Evolutionary conservation across 1,140 invertebrate genomes (phyloP), one percentile per base, ranked within the genome.

Genomic region (Gonatopus flavifemur): DNA sequence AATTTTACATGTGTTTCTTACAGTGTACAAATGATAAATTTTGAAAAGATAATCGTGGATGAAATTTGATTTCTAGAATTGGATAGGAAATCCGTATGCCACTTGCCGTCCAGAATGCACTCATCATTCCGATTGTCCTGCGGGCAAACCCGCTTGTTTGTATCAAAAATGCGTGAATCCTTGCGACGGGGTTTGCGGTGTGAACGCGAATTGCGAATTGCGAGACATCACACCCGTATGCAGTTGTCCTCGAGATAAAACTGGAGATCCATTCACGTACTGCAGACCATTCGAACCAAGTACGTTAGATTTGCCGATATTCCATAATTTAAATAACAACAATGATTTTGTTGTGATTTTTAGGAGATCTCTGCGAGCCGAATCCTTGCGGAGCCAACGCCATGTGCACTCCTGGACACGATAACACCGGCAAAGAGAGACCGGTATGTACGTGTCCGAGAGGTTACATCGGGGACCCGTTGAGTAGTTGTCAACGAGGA

Each of bases 341-440:
- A 21, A 20, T 28, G 31, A 25, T 16, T 5, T 30, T 25, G 2
- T 52, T 22, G 20, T 18, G 45, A 22, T 39, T 45, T 67, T 3
- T 57, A 89, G 90, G 82, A 61, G 90, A 93, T 66, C 79, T 93
- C 0, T 93, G 90, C 64, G 82, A 85, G 37, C 90, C 89, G 0
- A 92, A 92, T 76, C 90, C 91, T 13, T 95, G 91, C 62, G 92
- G 92, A 2, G 73, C 66, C 1, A 90, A 93, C 65, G 90, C 92
- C 12, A 81, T 88, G 43, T 95, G 93, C 60, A 84, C 85, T 20
- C 89, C 90, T 0, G 91, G 91, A 2, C 85, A 88, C 60, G 90
- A 93, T 64, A 87, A 86, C 41, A 85, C 85, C 1, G 88, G 88
- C 18, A 86, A 87, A 39, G 89, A 93, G 63, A 81, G 90, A 12